Base-by-base conservation (phyloP, 2,888 invertebrate species). In the Frankliniella intonsa region DNA sequence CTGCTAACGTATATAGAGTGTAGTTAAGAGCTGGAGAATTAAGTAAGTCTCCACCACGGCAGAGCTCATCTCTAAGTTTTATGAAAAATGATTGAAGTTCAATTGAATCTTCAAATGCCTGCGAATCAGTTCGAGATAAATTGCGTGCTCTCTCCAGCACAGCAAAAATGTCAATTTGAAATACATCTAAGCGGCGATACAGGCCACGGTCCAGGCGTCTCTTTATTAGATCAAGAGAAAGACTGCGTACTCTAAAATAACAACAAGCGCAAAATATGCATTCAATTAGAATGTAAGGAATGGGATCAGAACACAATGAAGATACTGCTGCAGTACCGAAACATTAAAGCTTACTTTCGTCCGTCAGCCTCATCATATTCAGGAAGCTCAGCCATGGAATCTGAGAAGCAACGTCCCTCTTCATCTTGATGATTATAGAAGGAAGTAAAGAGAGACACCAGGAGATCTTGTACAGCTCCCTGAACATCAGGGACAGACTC, bases 341-440 rank as follows among this genome's bases (percentile, higher is more conserved):
- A 80, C 69, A 79, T 79, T 14, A 84, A 25, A 10, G 69, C 89
- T 87, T 88, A 93, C 92, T 90, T 93, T 88, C 89, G 91, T 27
- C 91, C 92, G 85, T 93, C 92, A 49, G 92, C 85, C 84, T 94
- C 94, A 87, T 96, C 96, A 87, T 95, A 94, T 86, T 97, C 97
- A 0, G 96, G 94, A 49, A 98, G 88, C 87, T 99, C 99, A 0
- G 95, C 94, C 92, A 99, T 93, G 3, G 97, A 97, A 89, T 99
- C 98, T 0, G 97, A 96, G 88, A 95, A 98, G 87, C 98, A 98
- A 83, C 98, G 92, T 80, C 98, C 98, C 88, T 98, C 97, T 86
- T 96, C 96, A 87, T 99, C 98, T 89, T 97, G 97, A 87, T 98
- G 97, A 87, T 97, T 98, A 88, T 98, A 98, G 7, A 98, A 93